Evolutionary conservation across 2,888 invertebrate species (phyloP).

Genomic region (Julus scandinavius): DNA sequence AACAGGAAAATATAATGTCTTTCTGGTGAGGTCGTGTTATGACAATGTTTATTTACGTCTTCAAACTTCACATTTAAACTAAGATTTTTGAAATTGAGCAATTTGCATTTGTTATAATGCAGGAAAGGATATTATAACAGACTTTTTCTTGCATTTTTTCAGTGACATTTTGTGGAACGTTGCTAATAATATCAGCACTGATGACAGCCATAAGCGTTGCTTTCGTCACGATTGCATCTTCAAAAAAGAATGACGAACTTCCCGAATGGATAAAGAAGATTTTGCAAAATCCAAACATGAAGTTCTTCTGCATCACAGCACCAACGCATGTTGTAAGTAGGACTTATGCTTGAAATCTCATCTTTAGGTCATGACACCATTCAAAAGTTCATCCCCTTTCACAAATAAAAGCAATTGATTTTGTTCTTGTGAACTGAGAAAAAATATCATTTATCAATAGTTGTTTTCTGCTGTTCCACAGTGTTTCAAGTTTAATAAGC

Average conservation of each 20-base stretch:
- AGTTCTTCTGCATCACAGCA: conserved; percentile 20
- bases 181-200: conserved; percentile 37
- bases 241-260: conserved; percentile 5
- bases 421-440: too few relatives aligned
- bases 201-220: background rate
- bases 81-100: background rate
- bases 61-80: too few relatives aligned
- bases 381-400: too few relatives aligned
- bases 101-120: background rate
- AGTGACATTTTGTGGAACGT: conserved; percentile 8
- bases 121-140: too few relatives aligned
- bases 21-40: background rate
- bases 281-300: background rate
- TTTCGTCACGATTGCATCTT: background rate
- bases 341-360: background rate
- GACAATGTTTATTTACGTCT: background rate
- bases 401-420: too few relatives aligned
- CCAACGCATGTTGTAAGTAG: background rate
- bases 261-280: background rate
- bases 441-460: too few relatives aligned
- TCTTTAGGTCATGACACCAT: too few relatives aligned
- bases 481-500: too few relatives aligned
- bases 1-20: background rate
- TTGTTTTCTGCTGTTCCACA: too few relatives aligned
- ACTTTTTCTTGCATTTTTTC: background rate